Conservation (phyloP, 1,140 invertebrate species). For the Drosophila orosa region DNA sequence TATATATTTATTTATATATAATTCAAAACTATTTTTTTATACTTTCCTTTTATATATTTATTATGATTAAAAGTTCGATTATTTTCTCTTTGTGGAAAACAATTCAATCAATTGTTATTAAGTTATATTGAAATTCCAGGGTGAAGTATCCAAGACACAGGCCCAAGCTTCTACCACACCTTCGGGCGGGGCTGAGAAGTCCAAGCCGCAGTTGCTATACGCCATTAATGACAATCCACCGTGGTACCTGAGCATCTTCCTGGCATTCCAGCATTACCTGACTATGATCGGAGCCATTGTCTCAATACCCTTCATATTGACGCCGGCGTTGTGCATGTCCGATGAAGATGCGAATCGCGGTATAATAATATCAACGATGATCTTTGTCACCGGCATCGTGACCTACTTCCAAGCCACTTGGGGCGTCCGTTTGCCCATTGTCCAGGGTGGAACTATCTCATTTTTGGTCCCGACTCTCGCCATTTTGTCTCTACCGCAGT, state of each 20-base stretch:
- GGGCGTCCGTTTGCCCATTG: slow-evolving; percentile 88
- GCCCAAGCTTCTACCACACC: not conserved
- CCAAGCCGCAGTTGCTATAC: slow-evolving; percentile 85
- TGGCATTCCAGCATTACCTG: slow-evolving; percentile 94
- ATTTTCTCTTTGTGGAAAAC: not conserved
- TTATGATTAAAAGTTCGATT: not conserved
- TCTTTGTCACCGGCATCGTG: slow-evolving; percentile 93
- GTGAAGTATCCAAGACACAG: slow-evolving; percentile 33
- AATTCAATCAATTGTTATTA: not conserved
- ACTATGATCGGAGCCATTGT: slow-evolving; percentile 95
- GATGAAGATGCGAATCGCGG: slow-evolving; percentile 91
- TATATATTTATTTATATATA: not conserved
- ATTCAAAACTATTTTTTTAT: not conserved
- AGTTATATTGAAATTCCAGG: slow-evolving; percentile 29
- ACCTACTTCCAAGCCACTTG: slow-evolving; percentile 92
- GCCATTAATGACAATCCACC: slow-evolving; percentile 93
- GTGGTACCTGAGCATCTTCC: slow-evolving; percentile 92
- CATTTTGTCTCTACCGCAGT: slow-evolving; percentile 90
- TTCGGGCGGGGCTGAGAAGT: slow-evolving; percentile 36
- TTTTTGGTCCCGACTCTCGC: slow-evolving; percentile 94
- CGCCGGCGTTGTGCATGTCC: slow-evolving; percentile 92
- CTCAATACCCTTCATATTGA: slow-evolving; percentile 92
- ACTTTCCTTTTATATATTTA: too few relatives aligned
- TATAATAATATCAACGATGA: slow-evolving; percentile 94
- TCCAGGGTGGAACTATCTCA: slow-evolving; percentile 93